Evolutionary conservation across 1,140 invertebrate genomes (phyloP).

Genomic region (Tenebrio molitor): DNA sequence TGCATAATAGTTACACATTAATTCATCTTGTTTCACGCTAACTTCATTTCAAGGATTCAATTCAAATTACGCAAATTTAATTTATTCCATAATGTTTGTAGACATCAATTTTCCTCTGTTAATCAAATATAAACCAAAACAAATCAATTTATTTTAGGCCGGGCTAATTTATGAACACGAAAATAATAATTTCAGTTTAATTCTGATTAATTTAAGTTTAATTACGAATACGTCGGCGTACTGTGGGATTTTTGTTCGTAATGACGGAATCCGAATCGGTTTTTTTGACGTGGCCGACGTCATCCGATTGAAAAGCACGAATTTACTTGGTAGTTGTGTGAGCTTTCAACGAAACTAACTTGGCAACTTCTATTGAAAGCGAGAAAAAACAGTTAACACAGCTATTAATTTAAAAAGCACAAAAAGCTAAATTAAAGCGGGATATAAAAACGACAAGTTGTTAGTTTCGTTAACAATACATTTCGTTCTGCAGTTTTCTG

Average conservation of each 20-base stretch:
- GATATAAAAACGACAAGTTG: constrained; percentile 15
- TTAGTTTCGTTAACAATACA: constrained; percentile 39
- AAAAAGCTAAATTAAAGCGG: constrained; percentile 39
- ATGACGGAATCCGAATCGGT: background rate
- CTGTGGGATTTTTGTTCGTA: background rate
- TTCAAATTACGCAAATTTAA: constrained; percentile 26
- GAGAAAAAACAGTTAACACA: constrained; percentile 37
- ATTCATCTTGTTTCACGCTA: constrained; percentile 29
- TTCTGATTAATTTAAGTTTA: too few species aligned
- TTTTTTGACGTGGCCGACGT: background rate
- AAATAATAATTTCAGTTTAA: too few species aligned
- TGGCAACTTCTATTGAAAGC: constrained; percentile 39
- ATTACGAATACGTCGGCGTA: too few species aligned
- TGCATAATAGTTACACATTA: too few species aligned
- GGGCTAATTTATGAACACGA: too few species aligned
- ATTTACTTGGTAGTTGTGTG: constrained; percentile 29
- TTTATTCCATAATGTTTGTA: constrained; percentile 10
- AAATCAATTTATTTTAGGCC: background rate
- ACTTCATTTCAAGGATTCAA: constrained; percentile 29
- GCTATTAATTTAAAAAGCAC: constrained; percentile 40
- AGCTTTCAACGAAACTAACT: constrained; percentile 27
- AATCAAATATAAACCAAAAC: background rate
- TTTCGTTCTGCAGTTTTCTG: constrained; percentile 18
- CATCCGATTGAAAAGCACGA: constrained; percentile 22
- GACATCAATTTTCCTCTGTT: constrained; percentile 3